phyloP scores from a whole-genome alignment of 2,113 vertebrate genomes.

The Indicator indicator region DNA sequence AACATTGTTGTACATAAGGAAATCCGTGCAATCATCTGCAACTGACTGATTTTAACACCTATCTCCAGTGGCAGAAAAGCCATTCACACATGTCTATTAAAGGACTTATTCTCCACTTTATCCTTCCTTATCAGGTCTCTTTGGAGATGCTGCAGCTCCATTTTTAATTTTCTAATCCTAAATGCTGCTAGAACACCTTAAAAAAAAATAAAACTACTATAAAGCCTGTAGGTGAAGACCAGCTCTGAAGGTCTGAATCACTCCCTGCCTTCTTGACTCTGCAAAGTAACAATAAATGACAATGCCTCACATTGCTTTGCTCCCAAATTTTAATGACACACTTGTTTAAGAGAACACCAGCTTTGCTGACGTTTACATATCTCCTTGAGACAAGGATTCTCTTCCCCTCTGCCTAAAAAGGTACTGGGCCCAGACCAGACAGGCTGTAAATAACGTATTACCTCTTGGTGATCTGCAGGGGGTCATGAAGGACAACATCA shows the following conservation, averaged over 20 bases:
- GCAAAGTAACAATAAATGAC: neutral
- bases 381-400: neutral
- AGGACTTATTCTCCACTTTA: neutral
- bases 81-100: neutral
- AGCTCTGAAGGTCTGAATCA: neutral
- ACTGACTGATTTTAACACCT: neutral
- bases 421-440: neutral
- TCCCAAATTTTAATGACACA: neutral
- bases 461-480: slow-evolving; percentile 94
- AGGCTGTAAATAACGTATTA: slow-evolving; percentile 50
- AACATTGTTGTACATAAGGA: neutral
- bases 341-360: neutral
- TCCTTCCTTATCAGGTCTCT: neutral
- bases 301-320: neutral
- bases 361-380: neutral
- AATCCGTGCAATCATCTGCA: neutral
- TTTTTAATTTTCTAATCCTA: neutral
- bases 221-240: neutral
- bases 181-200: neutral
- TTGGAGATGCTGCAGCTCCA: neutral
- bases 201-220: neutral
- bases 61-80: neutral
- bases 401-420: neutral
- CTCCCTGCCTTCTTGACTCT: neutral
- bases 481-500: slow-evolving; percentile 87